Evolutionary conservation across 2,113 vertebrate species (phyloP).

Genomic region (Aix galericulata): DNA sequence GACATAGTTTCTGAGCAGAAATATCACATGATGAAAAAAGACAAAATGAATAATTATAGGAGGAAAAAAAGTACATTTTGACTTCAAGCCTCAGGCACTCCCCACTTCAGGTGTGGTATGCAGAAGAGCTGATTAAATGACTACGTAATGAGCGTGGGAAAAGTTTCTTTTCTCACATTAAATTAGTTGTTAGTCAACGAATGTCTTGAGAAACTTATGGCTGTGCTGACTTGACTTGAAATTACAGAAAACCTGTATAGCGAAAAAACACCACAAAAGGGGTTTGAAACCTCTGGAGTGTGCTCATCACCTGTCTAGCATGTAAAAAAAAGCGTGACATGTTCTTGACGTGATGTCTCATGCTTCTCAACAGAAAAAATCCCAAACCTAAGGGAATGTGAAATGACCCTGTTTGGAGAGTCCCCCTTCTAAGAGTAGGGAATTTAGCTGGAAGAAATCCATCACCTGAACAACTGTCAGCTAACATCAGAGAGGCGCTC

Average conservation of each 20-base stretch:
- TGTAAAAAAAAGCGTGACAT: fast-evolving
- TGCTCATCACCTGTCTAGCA: not conserved
- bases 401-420: not conserved
- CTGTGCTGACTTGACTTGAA: not conserved
- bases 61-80: not conserved
- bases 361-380: not conserved
- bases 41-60: not conserved
- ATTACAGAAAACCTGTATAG: not conserved
- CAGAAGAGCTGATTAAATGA: not conserved
- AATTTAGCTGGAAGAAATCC: not conserved
- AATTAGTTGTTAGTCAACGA: not conserved
- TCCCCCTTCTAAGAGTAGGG: not conserved
- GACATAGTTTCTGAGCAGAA: not conserved
- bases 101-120: not conserved
- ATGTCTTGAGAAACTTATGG: not conserved
- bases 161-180: not conserved
- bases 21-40: not conserved
- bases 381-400: not conserved
- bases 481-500: not conserved
- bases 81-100: not conserved
- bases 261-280: not conserved
- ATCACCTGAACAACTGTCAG: not conserved
- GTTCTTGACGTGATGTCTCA: not conserved
- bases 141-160: not conserved
- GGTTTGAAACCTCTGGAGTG: not conserved